Conservation (phyloP, 1,140 invertebrate genomes). For the Meloidogyne floridensis region DNA sequence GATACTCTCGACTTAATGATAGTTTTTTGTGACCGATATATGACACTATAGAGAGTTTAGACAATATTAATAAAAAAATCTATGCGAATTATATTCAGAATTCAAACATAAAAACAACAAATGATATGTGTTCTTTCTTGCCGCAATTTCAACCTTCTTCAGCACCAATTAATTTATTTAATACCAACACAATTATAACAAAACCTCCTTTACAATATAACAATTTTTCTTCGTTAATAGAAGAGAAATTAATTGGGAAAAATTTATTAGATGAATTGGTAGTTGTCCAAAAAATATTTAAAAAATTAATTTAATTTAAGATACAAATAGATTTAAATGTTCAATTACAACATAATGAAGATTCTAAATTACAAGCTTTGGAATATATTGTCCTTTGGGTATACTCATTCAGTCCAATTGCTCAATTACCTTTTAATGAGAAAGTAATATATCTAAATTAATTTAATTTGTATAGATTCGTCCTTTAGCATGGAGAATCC, state of each 20-base stretch:
- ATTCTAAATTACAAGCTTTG: background rate
- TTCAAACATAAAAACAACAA: background rate
- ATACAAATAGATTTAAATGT: conserved; percentile 8
- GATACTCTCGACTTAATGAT: too few relatives aligned
- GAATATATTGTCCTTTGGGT: conserved; percentile 13
- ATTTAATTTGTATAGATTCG: background rate
- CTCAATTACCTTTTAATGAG: conserved; percentile 11
- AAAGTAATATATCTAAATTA: background rate
- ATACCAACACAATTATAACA: background rate
- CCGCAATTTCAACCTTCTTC: background rate
- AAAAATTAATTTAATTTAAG: background rate
- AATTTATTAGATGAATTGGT: background rate
- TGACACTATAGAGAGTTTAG: too few relatives aligned
- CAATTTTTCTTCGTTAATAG: background rate
- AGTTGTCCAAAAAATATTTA: background rate
- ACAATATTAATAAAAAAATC: too few relatives aligned
- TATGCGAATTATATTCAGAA: background rate
- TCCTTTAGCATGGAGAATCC: too few relatives aligned
- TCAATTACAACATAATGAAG: background rate
- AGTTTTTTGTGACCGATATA: too few relatives aligned
- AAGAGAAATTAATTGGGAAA: background rate
- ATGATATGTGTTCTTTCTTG: background rate
- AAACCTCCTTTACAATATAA: background rate
- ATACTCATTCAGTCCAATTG: conserved; percentile 1
- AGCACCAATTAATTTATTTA: background rate